Evolutionary conservation across 1,140 invertebrate species (phyloP), one percentile per base, ranked within the genome.

Genomic region (Pseudomyrmex dendroicus): DNA sequence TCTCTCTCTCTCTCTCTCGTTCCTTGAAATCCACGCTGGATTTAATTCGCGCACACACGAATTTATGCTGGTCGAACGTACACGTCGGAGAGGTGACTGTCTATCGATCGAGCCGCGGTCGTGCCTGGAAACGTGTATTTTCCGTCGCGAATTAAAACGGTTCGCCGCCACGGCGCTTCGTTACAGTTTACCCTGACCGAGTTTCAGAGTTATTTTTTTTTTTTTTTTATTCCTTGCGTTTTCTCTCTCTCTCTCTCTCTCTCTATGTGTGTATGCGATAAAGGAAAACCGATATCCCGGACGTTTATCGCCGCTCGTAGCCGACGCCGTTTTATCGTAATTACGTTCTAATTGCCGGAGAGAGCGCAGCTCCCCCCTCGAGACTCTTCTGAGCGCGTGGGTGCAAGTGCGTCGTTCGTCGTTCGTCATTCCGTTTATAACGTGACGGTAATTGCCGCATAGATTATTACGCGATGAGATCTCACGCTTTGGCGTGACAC

Each of bases 121-220:
- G 74, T 67, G 46, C 46, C 50, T 35, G 66, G 76, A 70, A 77
- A 80, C 76, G 46, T 80, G 76, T 80, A 80, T 80, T 80, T 80
- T 80, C 66, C 67, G 54, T 72, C 76, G 76, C 66, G 66, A 80
- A 80, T 80, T 80, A 80, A 80, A 80, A 80, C 76, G 66, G 66
- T 72, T 80, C 76, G 66, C 66, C 54, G 76, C 76, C 50, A 15
- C 76, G 52, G 44, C 35, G 76, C 76, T 80, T 80, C 54, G 76
- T 59, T 72, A 50, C 76, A 50, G 66, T 80, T 80, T 80, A 80
- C 66, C 76, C 76, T 80, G 76, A 80, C 76, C 76, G 76, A 80
- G 66, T 80, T 80, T 72, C 76, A 70, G 20, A 57, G 54, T 70
- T 78, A 57, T 80, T 72, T 80, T 78, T 78, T 80, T 80, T 70